Conservation (phyloP, 2,888 invertebrate genomes). For the Thereva unica region DNA sequence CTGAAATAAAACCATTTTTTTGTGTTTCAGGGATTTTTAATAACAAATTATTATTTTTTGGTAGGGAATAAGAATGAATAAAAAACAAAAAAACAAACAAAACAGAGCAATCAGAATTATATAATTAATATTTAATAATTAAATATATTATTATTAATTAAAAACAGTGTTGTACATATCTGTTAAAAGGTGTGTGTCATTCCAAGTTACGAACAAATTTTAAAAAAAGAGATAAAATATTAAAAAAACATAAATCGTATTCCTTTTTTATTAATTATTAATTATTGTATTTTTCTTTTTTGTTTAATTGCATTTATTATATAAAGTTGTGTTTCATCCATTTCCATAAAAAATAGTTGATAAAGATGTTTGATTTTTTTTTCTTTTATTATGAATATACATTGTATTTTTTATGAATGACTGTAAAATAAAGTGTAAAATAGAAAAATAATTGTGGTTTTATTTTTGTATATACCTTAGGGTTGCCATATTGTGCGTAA, state of each 20-base stretch:
- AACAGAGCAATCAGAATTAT: background rate
- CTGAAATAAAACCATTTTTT: no score
- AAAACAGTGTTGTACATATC: slow-evolving; percentile 23
- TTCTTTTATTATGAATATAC: background rate
- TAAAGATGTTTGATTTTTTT: slow-evolving; percentile 5
- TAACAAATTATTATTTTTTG: no score
- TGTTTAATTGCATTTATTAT: slow-evolving; percentile 18
- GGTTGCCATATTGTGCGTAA: no score
- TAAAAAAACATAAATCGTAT: no score
- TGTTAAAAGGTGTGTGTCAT: slow-evolving; percentile 3
- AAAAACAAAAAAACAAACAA: no score
- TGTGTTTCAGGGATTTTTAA: no score
- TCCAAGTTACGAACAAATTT: background rate
- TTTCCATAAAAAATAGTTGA: slow-evolving; percentile 10
- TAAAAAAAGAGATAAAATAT: no score
- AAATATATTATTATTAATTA: background rate
- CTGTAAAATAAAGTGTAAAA: slow-evolving; percentile 16
- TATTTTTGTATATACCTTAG: no score
- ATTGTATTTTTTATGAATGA: slow-evolving; percentile 18
- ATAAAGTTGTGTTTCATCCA: slow-evolving; percentile 5
- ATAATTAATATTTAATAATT: background rate
- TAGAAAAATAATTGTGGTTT: no score
- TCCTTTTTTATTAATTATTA: no score
- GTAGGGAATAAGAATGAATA: no score
- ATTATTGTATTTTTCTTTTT: slow-evolving; percentile 4